Conservation (phyloP, 2,888 invertebrate genomes). For the Melipona bicolor region DNA sequence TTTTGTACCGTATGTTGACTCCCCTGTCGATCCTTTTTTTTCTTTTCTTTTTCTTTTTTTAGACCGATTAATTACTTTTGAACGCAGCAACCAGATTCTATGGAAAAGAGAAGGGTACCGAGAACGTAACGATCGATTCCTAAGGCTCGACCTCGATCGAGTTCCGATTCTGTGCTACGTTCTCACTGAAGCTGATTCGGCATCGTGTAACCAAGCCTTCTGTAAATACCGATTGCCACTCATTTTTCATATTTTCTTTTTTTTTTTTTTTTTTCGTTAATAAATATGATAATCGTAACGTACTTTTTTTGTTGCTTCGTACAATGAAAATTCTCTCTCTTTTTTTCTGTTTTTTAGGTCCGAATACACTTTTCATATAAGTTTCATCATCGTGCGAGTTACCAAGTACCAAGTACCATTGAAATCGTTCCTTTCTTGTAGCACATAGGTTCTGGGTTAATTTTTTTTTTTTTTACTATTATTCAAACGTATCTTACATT, state of each 20-base stretch:
- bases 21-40: too few relatives aligned
- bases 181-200: conserved; percentile 34
- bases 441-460: background rate
- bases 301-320: background rate
- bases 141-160: conserved; percentile 56
- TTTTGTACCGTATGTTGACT: background rate
- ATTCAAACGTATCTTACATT: background rate
- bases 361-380: background rate
- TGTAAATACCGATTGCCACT: conserved; percentile 12
- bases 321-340: background rate
- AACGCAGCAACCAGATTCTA: background rate
- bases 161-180: conserved; percentile 60
- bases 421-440: background rate
- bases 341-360: background rate
- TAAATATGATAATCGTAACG: conserved; percentile 4
- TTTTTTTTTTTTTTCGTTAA: background rate
- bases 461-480: background rate
- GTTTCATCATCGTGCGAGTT: background rate
- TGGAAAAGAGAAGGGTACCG: conserved; percentile 7
- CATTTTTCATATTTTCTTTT: conserved; percentile 1
- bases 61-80: background rate
- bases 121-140: conserved; percentile 56
- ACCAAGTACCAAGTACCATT: background rate
- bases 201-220: conserved; percentile 56
- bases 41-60: too few relatives aligned